These are phyloP conservation scores for Cryptotermes secundus DNA, from an alignment of 1,140 invertebrate species.

Conservation along the genomic window DNA sequence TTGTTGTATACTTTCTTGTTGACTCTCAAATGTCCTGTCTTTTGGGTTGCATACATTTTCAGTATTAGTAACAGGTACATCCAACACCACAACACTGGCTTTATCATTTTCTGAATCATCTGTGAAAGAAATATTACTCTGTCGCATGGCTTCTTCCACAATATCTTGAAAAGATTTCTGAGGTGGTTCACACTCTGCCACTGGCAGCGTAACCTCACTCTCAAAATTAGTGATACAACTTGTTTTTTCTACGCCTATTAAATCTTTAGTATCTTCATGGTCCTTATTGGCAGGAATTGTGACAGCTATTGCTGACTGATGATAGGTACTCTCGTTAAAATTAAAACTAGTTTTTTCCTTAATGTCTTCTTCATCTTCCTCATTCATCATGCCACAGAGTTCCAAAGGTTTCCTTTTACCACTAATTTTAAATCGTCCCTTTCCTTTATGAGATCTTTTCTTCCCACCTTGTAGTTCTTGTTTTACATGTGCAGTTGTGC, in stretches of 20 bases:
- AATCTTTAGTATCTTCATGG: not conserved
- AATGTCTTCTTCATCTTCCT: slow-evolving; percentile 19
- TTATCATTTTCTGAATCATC: not conserved
- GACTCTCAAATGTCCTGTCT: not conserved
- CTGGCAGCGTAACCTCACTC: not conserved
- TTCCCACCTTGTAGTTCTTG: not conserved
- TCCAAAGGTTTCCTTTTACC: not conserved
- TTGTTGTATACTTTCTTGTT: not conserved
- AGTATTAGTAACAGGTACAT: not conserved
- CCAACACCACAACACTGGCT: not conserved
- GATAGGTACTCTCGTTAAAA: not conserved
- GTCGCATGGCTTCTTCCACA: slow-evolving; percentile 26
- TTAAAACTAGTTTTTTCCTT: not conserved
- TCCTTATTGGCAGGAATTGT: not conserved
- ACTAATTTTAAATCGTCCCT: not conserved
- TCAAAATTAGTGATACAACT: not conserved
- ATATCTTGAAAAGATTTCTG: slow-evolving; percentile 23
- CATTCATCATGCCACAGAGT: not conserved
- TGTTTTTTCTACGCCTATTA: not conserved
- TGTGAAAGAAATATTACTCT: slow-evolving; percentile 26
- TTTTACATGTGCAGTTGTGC: not conserved
- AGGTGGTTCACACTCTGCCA: not conserved
- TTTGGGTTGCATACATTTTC: not conserved
- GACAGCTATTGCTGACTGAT: not conserved
- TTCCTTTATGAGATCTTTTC: not conserved